Evolutionary conservation across 2,888 invertebrate species (phyloP).

Genomic region (Cryptocephalus primarius): DNA sequence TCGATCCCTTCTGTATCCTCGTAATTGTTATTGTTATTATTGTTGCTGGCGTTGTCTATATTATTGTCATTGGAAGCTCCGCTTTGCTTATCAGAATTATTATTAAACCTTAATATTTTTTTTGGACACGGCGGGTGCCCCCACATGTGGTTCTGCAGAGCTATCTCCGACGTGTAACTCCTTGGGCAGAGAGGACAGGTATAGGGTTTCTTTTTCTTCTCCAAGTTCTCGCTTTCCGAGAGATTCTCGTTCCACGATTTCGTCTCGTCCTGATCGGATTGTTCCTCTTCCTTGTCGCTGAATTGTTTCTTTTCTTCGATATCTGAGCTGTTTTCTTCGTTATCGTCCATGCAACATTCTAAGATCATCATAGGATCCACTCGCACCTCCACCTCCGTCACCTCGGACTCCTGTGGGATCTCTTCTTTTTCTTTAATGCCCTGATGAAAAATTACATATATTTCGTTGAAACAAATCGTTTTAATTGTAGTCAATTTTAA

Average conservation of each 20-base stretch:
- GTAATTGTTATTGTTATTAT: conserved; percentile 1
- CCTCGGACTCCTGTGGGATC: conserved; percentile 24
- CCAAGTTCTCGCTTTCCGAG: conserved; percentile 15
- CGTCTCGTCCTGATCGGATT: conserved; percentile 3
- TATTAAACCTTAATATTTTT: conserved; percentile 12
- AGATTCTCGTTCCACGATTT: conserved; percentile 9
- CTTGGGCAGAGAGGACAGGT: conserved; percentile 17
- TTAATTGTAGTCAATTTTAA: too few relatives aligned
- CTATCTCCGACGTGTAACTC: conserved; percentile 18
- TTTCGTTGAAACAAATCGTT: too few relatives aligned
- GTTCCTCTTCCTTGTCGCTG: conserved; percentile 25
- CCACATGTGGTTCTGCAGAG: conserved; percentile 18
- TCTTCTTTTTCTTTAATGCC: conserved; percentile 23
- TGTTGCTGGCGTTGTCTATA: conserved; percentile 7
- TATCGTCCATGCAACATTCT: conserved; percentile 42
- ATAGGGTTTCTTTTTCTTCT: conserved; percentile 17
- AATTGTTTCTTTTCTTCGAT: conserved; percentile 14
- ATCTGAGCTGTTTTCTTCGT: conserved; percentile 8
- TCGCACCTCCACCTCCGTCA: conserved; percentile 54
- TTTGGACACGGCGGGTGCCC: conserved; percentile 14
- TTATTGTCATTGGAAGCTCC: not conserved
- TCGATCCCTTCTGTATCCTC: conserved; percentile 10
- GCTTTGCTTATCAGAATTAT: conserved; percentile 9
- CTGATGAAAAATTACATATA: conserved; percentile 9
- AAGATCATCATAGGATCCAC: conserved; percentile 60